phyloP scores from a whole-genome alignment of 2,113 vertebrate species.

The Cyprinodon variegatus region DNA sequence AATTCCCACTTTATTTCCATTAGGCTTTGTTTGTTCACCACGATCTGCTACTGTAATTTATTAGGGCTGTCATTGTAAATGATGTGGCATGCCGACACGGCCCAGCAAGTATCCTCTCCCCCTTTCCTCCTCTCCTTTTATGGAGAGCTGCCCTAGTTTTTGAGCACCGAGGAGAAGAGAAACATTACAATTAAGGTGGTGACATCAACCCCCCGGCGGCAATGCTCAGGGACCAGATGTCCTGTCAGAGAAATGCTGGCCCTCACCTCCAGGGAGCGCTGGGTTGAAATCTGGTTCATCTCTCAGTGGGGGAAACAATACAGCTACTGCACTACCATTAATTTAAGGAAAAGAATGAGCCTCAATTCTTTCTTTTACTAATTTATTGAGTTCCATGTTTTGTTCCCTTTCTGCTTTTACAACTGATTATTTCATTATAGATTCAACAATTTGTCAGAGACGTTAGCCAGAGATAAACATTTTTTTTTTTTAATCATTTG shows the following conservation, averaged over 20 bases:
- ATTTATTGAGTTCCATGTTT: conserved; percentile 5
- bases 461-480: neutral
- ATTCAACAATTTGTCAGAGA: neutral
- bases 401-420: neutral
- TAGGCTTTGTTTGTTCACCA: conserved; percentile 78
- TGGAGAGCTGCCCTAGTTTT: conserved; percentile 75
- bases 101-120: conserved; percentile 55
- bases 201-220: conserved; percentile 70
- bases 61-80: conserved; percentile 74
- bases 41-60: conserved; percentile 78
- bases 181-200: conserved; percentile 70
- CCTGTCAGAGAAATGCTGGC: conserved; percentile 66
- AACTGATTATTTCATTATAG: neutral
- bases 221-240: conserved; percentile 71
- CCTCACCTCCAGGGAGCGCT: conserved; percentile 74
- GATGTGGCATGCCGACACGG: conserved; percentile 65
- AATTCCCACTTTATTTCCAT: conserved; percentile 79
- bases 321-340: conserved; percentile 74
- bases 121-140: conserved; percentile 51
- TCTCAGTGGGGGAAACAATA: conserved; percentile 68
- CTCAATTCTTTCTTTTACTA: conserved; percentile 12
- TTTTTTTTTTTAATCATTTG: too few species aligned
- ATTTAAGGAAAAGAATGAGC: conserved; percentile 68
- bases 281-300: conserved; percentile 83
- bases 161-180: conserved; percentile 44